Evolutionary conservation across 2,797 vertebrate species (phyloP).

Genomic region (Phaenicophaeus curvirostris): DNA sequence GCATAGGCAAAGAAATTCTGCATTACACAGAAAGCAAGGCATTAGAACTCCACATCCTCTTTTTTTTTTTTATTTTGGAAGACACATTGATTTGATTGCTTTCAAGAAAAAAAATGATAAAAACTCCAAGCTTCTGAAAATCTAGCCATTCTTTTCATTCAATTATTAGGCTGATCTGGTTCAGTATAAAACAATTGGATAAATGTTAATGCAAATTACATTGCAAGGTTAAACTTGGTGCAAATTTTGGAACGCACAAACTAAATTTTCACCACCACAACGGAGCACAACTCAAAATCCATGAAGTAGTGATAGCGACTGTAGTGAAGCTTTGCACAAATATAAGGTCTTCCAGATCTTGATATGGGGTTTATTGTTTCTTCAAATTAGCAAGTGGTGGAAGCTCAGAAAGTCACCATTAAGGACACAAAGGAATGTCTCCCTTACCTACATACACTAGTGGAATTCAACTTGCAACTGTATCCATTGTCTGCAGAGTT

Average conservation of each 20-base stretch:
- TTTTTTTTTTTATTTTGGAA: not conserved
- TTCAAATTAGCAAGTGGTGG: not conserved
- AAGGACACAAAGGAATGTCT: not conserved
- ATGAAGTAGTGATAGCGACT: not conserved
- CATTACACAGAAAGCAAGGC: not conserved
- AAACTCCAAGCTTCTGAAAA: accelerated
- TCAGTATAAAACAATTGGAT: not conserved
- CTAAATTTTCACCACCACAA: not conserved
- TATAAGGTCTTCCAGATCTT: not conserved
- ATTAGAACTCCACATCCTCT: not conserved
- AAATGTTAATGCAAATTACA: not conserved
- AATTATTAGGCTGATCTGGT: not conserved
- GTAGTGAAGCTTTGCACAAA: not conserved
- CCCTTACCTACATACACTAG: not conserved
- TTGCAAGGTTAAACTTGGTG: not conserved
- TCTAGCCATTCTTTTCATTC: not conserved
- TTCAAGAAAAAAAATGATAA: not conserved
- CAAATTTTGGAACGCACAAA: not conserved
- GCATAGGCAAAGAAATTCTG: not conserved
- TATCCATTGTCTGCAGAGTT: not conserved
- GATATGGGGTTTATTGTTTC: not conserved
- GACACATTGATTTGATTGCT: not conserved
- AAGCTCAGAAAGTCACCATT: not conserved
- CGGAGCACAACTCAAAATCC: not conserved
- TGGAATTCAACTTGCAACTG: not conserved